A percentile compares a stretch with the other conserved stretches of the same genome.
These are phyloP conservation scores for Pyrrhosoma nymphula DNA, from an alignment of 2,888 invertebrate genomes.

Conservation along the genomic window DNA sequence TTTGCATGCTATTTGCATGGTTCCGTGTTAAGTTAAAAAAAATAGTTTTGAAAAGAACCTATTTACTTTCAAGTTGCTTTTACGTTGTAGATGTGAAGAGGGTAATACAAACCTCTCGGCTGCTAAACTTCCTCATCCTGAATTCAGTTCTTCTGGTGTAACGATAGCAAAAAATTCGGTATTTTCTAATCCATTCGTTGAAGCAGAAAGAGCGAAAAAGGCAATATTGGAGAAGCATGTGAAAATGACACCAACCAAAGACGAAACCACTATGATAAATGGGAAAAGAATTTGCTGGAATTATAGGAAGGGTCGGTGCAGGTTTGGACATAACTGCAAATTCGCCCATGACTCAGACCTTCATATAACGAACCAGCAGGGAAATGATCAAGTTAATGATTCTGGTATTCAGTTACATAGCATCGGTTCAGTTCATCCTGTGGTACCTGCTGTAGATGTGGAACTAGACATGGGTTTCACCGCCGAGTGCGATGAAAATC, in stretches of 20 bases:
- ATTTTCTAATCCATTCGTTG: constrained; percentile 91
- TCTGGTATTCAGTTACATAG: constrained; percentile 78
- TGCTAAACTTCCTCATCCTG: constrained; percentile 83
- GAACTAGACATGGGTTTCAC: constrained; percentile 32
- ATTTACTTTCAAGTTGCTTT: constrained; percentile 40
- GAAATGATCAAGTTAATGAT: constrained; percentile 67
- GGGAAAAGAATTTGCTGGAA: constrained; percentile 96
- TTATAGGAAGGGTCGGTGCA: constrained; percentile 92
- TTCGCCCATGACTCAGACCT: constrained; percentile 95
- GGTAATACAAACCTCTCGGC: constrained; percentile 75
- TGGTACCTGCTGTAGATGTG: constrained; percentile 60
- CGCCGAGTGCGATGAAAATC: constrained; percentile 74
- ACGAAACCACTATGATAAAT: constrained; percentile 88
- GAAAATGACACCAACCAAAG: constrained; percentile 89
- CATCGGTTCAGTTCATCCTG: constrained; percentile 77
- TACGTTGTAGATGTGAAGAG: constrained; percentile 64
- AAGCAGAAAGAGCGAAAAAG: constrained; percentile 91
- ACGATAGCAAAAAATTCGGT: constrained; percentile 85
- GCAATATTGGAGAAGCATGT: constrained; percentile 94
- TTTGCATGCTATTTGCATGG: neutral
- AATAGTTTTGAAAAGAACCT: neutral
- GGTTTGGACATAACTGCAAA: constrained; percentile 95
- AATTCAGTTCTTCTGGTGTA: constrained; percentile 79
- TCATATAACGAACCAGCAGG: constrained; percentile 77
- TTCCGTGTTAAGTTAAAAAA: neutral